Evolutionary conservation across 1,140 invertebrate genomes (phyloP), one percentile per base, ranked within the genome.

Genomic region (Eueides isabella): DNA sequence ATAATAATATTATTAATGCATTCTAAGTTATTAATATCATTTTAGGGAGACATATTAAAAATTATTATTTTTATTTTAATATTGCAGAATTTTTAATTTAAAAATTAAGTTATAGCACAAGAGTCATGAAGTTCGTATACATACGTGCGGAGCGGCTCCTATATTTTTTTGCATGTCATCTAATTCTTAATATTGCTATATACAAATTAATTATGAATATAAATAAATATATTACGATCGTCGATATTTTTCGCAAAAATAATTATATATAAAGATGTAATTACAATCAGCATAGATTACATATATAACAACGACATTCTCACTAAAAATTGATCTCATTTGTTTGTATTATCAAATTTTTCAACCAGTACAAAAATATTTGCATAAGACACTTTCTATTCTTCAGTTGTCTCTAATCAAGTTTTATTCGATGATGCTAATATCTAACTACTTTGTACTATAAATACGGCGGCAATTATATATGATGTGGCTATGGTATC

Each of bases 381-480:
- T 55, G 7, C 23, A 55, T 55, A 55, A 55, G 23, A 23, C 48
- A 55, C 48, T 55, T 55, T 55, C 48, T 26, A 11, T 55, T 23
- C 26, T 23, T 26, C 48, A 26, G 23, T 55, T 26, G 23, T 26
- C 48, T 26, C 9, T 9, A 26, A 26, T 55, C 48, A 26, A 55
- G 48, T 55, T 55, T 55, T 55, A 55, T 55, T 55, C 48, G 48
- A 55, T 55, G 48, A 55, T 23, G 11, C 48, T 55, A 55, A 55
- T 11, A 55, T 55, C 48, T 55, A 55, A 9, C 2, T 55, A 55
- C 48, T 26, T 26, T 4, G 23, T 16, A 16, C 14, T 38, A 38
- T 23, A 19, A 55, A 55, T 55, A 55, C 11, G 19, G 48, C 48
- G 48, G 12, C 41, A 55, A 11, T 26, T 4, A 23, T 26, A 26